phyloP scores from a whole-genome alignment of 2,113 vertebrate genomes.

The Pseudois nayaur region DNA sequence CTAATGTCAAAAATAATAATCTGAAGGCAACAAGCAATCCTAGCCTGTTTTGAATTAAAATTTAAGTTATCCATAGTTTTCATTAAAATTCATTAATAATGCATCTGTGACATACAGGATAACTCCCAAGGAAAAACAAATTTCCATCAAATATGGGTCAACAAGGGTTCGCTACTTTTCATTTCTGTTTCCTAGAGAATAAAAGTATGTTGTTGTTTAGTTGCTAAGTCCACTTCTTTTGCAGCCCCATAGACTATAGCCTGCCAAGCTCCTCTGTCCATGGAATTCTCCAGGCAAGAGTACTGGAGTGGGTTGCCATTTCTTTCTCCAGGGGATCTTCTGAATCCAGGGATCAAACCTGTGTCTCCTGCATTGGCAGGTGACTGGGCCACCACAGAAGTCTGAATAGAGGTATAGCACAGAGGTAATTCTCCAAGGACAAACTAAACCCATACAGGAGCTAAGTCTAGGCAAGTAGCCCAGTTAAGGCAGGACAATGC shows the following conservation, averaged over 20 bases:
- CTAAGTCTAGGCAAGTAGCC: not conserved
- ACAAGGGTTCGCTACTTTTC: not conserved
- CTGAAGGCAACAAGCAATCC: not conserved
- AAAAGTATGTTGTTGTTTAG: not conserved
- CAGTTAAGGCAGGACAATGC: not conserved
- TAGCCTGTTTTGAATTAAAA: not conserved
- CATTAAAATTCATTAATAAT: not conserved
- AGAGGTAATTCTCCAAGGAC: not conserved
- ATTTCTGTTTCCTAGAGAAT: not conserved
- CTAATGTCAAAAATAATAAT: not conserved
- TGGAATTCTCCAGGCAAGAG: not conserved
- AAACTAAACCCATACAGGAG: not conserved
- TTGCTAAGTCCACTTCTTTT: not conserved
- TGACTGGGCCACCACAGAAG: not conserved
- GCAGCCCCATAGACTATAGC: not conserved
- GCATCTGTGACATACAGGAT: not conserved
- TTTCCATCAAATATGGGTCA: not conserved
- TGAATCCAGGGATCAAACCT: fast-evolving
- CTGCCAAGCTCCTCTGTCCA: not conserved
- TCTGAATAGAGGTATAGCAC: not conserved
- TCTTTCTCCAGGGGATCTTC: not conserved
- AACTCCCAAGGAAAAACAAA: not conserved
- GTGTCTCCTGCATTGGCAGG: not conserved
- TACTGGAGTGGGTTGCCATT: not conserved
- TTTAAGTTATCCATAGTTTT: not conserved